phyloP scores from a whole-genome alignment of 2,113 vertebrate genomes.

The Aphelocoma coerulescens region DNA sequence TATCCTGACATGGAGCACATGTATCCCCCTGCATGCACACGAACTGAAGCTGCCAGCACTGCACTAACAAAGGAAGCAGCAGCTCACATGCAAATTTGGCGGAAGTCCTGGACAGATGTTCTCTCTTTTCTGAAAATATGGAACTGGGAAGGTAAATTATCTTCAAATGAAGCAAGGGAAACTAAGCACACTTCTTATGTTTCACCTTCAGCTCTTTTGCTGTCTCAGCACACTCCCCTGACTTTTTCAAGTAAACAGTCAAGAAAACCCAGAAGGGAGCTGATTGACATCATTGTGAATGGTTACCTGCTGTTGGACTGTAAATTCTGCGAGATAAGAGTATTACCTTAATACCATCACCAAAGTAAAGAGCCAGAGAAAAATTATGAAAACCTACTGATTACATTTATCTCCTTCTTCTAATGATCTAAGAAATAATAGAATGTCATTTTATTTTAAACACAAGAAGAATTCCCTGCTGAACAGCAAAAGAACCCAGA shows the following conservation, averaged over 20 bases:
- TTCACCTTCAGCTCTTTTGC: not conserved
- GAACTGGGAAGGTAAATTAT: not conserved
- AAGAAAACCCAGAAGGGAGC: not conserved
- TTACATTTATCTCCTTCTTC: not conserved
- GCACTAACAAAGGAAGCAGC: not conserved
- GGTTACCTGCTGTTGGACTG: not conserved
- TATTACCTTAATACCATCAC: not conserved
- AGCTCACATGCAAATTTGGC: not conserved
- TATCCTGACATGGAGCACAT: rapidly evolving
- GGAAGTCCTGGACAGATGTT: not conserved
- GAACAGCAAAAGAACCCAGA: not conserved
- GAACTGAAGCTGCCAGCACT: rapidly evolving
- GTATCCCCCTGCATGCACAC: rapidly evolving
- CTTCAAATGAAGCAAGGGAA: not conserved
- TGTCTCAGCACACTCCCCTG: not conserved
- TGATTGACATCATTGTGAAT: not conserved
- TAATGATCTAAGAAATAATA: not conserved
- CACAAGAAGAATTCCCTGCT: not conserved
- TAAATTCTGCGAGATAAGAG: not conserved
- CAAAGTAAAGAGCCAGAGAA: not conserved
- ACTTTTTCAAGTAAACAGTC: not conserved
- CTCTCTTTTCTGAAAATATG: not conserved
- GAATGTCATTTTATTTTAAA: not conserved
- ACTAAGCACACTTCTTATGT: not conserved
- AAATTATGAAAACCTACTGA: not conserved